Evolutionary conservation across 2,797 vertebrate genomes (phyloP).

Genomic region (Oreonectes daqikongensis): DNA sequence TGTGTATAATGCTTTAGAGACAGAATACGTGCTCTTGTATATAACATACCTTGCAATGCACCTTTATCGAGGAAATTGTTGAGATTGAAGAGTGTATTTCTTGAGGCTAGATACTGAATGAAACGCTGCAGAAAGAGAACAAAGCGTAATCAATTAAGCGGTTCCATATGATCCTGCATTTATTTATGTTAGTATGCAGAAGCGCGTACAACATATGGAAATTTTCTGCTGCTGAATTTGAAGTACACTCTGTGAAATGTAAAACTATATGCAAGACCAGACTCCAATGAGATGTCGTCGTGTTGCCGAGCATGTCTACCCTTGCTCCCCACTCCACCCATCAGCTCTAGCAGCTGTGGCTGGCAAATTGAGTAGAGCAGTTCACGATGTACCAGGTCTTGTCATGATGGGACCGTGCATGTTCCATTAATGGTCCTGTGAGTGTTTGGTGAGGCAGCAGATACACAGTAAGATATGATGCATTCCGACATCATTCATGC

Average conservation of each 20-base stretch:
- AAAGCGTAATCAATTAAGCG: conserved; percentile 5
- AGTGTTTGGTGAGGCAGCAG: conserved; percentile 4
- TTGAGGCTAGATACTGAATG: conserved; percentile 94
- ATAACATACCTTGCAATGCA: conserved; percentile 89
- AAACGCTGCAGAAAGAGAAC: conserved; percentile 80
- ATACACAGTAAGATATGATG: conserved; percentile 18
- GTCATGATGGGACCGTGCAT: conserved; percentile 2
- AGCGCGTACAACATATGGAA: conserved; percentile 9
- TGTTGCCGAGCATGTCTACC: conserved; percentile 19
- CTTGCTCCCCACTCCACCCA: conserved; percentile 4
- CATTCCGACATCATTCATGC: neutral
- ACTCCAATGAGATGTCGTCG: conserved; percentile 11
- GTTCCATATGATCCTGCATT: neutral
- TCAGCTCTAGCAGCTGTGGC: conserved; percentile 4
- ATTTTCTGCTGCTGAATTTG: conserved; percentile 16
- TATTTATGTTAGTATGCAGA: neutral
- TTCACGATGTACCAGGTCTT: neutral
- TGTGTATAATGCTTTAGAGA: neutral
- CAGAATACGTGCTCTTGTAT: neutral
- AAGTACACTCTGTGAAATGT: neutral
- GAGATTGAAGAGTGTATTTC: conserved; percentile 93
- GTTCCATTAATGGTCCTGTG: neutral
- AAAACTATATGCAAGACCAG: conserved; percentile 28
- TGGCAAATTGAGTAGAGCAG: conserved; percentile 20
- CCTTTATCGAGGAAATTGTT: conserved; percentile 96